A percentile compares a stretch with the other conserved stretches of the same genome.
phyloP scores from a whole-genome alignment of 1,140 invertebrate genomes.

The Holotrichia oblita region DNA sequence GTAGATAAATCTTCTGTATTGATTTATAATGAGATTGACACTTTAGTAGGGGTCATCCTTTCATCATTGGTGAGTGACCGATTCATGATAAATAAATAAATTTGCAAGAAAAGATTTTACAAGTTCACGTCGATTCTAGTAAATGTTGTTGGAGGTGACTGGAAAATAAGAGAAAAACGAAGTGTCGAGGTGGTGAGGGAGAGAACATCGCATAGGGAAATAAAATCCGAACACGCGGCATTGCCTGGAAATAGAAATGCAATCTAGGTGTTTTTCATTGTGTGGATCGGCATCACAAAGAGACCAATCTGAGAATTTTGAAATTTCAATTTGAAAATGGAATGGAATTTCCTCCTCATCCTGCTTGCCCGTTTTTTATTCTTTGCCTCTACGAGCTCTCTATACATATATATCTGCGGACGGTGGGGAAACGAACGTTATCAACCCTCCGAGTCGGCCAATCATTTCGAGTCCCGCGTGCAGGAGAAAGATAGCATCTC shows the following conservation, averaged over 20 bases:
- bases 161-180: not conserved
- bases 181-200: not conserved
- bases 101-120: too few species aligned
- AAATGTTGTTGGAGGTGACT: not conserved
- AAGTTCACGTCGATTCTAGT: too few species aligned
- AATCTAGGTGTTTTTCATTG: constrained; percentile 37
- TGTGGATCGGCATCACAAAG: constrained; percentile 47
- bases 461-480: constrained; percentile 49
- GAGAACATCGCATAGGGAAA: not conserved
- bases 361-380: not conserved
- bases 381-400: not conserved
- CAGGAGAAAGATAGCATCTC: constrained; percentile 50
- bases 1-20: too few species aligned
- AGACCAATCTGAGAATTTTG: constrained; percentile 48
- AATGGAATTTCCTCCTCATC: constrained; percentile 49
- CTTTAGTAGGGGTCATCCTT: too few species aligned
- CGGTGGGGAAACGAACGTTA: constrained; percentile 45
- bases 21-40: too few species aligned
- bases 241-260: constrained; percentile 20
- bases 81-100: too few species aligned
- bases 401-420: constrained; percentile 37
- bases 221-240: constrained; percentile 19
- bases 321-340: constrained; percentile 55
- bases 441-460: constrained; percentile 50
- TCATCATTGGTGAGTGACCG: too few species aligned